Conservation (phyloP, 2,113 vertebrate species). For the Sclerurus mexicanus region DNA sequence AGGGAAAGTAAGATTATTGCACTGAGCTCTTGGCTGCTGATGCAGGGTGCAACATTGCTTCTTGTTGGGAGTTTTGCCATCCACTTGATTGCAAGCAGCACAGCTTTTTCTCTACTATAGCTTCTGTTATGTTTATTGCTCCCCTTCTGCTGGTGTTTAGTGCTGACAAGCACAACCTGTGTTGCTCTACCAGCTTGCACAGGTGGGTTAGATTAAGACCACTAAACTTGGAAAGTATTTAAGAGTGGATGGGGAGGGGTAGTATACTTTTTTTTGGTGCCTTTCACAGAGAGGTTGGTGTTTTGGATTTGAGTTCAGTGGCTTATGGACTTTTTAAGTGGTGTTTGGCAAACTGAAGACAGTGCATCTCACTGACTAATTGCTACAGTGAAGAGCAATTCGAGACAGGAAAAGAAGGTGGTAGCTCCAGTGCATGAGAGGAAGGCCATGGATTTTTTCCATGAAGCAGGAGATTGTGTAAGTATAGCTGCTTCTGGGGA, state of each 20-base stretch:
- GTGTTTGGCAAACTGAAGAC: not conserved
- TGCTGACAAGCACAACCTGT: not conserved
- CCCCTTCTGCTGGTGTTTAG: not conserved
- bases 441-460: not conserved
- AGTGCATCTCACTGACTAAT: accelerated
- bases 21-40: not conserved
- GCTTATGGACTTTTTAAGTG: accelerated
- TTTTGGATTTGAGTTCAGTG: not conserved
- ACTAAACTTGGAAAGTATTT: not conserved
- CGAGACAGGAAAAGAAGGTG: not conserved
- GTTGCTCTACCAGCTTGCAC: not conserved
- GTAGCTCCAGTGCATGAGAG: accelerated
- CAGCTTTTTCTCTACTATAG: not conserved
- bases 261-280: accelerated
- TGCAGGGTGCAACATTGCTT: not conserved
- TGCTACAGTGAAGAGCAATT: not conserved
- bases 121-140: not conserved
- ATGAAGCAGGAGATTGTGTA: not conserved
- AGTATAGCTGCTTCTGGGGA: not conserved
- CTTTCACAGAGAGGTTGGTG: accelerated
- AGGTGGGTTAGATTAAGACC: not conserved
- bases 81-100: not conserved
- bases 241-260: not conserved
- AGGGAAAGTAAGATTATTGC: not conserved
- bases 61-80: not conserved